phyloP scores from a whole-genome alignment of 2,113 vertebrate species.

The Actenoides hombroni region DNA sequence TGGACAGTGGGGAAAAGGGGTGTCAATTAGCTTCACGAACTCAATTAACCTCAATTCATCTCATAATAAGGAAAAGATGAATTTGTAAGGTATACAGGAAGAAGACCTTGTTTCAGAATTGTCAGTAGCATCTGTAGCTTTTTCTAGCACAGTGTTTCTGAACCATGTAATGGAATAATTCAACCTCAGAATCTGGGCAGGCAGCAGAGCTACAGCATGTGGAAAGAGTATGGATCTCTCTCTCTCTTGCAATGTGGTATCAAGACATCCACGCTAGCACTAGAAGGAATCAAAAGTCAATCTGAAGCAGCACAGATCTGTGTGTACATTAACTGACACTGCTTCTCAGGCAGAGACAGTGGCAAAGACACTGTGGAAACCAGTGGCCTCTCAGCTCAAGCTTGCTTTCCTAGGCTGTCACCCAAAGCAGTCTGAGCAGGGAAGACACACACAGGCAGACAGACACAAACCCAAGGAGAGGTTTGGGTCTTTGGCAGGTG shows the following conservation, averaged over 20 bases:
- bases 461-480: background rate
- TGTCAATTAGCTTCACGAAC: background rate
- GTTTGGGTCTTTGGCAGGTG: background rate
- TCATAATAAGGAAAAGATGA: background rate
- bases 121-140: background rate
- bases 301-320: background rate
- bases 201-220: background rate
- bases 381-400: background rate
- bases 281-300: background rate
- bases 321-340: background rate
- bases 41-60: background rate
- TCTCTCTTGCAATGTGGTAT: background rate
- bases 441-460: background rate
- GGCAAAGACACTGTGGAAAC: background rate
- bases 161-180: background rate
- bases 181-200: background rate
- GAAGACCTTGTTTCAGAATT: background rate
- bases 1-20: background rate
- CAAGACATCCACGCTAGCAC: background rate
- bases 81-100: background rate
- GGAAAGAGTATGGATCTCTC: background rate
- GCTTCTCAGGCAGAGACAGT: background rate
- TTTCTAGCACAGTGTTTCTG: background rate
- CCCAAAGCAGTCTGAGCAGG: background rate
- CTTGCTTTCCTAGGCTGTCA: background rate